Base-by-base conservation (phyloP, 1,140 invertebrate genomes). In the Battus philenor region DNA sequence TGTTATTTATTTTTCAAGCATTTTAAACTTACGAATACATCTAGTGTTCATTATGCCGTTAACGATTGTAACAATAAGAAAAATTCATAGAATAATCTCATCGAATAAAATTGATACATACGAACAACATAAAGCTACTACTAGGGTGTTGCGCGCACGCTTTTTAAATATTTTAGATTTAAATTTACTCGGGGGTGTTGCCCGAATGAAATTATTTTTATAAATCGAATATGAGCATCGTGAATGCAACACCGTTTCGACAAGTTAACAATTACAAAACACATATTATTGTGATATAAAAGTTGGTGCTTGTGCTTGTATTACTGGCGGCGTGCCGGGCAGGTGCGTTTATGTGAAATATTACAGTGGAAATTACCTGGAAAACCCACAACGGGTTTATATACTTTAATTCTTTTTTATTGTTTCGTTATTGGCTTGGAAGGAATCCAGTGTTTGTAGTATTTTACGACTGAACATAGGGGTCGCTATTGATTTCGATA, bases 241-340 rank as follows among this genome's bases (percentile, higher is more conserved):
- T 70, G 71, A 67, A 65, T 72, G 76, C 69, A 47, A 52, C 68
- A 70, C 80, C 75, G 61, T 62, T 68, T 72, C 69, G 70, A 75
- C 61, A 69, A 74, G 55, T 61, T 68, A 79, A 81, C 77, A 63
- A 74, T 72, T 73, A 81, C 75, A 75, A 77, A 80, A 84, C 74
- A 82, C 70, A 77, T 74, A 80, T 70, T 61, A 69, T 80, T 63
- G 78, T 81, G 66, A 79, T 75, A 79, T 75, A 82, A 84, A 84
- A 84, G 65, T 75, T 85, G 75, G 80, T 82, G 78, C 78, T 74
- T 74, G 80, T 85, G 81, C 81, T 73, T 78, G 68, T 71, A 70
- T 67, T 85, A 85, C 81, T 85, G 78, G 78, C 78, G 66, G 81
- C 81, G 81, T 85, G 81, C 80, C 81, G 78, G 76, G 78, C 80